Percentiles rank a stretch among this genome's conserved stretches.
phyloP scores from a whole-genome alignment of 2,888 invertebrate genomes.

The Xestia xanthographa region DNA sequence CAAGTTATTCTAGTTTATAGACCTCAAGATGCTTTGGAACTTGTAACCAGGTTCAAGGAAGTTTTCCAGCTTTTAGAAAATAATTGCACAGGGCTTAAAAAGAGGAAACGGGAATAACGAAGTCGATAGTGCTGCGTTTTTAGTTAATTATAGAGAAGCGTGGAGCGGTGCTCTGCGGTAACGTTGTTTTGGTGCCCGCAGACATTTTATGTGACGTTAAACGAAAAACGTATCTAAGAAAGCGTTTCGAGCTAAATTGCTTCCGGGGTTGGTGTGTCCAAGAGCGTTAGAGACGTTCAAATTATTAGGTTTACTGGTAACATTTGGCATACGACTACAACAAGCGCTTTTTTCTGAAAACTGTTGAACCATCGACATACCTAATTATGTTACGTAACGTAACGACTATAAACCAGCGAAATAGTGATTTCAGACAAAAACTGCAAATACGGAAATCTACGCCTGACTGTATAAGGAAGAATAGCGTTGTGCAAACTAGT shows the following conservation, averaged over 20 bases:
- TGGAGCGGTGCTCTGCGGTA: background rate
- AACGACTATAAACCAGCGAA: background rate
- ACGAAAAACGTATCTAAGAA: background rate
- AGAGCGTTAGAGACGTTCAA: background rate
- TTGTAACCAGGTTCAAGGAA: background rate
- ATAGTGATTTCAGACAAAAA: constrained; percentile 20
- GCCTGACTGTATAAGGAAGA: constrained; percentile 41
- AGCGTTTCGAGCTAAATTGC: constrained; percentile 6
- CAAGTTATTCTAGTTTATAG: constrained; percentile 11
- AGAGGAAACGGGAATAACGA: background rate
- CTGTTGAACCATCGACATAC: background rate
- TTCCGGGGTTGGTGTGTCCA: background rate
- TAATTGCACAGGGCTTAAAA: background rate
- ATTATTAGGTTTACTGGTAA: background rate
- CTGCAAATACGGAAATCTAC: constrained; percentile 15
- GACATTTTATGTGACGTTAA: too few species aligned
- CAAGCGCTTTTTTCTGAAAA: background rate
- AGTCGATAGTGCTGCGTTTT: constrained; percentile 6
- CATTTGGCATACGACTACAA: background rate
- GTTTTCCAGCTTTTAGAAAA: background rate
- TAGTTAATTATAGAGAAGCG: background rate
- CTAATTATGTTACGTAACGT: background rate
- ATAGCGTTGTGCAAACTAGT: constrained; percentile 44
- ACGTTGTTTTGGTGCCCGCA: constrained; percentile 4
- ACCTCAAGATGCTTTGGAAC: background rate